Evolutionary conservation across 2,888 invertebrate species (phyloP).

Genomic region (Lasioglossum marginatum): DNA sequence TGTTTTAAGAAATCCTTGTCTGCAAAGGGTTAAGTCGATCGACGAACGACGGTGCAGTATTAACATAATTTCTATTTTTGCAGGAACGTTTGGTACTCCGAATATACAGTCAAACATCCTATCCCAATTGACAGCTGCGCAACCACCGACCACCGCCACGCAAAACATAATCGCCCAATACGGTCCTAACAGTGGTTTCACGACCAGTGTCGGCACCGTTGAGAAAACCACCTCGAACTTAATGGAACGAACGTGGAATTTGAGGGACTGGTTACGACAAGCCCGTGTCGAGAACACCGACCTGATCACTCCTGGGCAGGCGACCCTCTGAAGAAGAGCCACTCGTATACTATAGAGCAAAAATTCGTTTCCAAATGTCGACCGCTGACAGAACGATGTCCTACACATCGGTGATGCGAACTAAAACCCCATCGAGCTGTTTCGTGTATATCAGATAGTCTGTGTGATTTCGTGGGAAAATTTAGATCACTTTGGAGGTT

Average conservation of each 20-base stretch:
- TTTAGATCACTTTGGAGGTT: background rate
- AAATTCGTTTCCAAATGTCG: slow-evolving; percentile 40
- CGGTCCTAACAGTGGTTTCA: slow-evolving; percentile 82
- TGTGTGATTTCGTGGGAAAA: background rate
- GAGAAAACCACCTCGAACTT: slow-evolving; percentile 87
- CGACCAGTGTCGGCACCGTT: slow-evolving; percentile 83
- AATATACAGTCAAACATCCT: slow-evolving; percentile 82
- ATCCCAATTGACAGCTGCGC: slow-evolving; percentile 79
- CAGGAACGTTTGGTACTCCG: slow-evolving; percentile 80
- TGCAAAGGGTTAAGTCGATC: background rate
- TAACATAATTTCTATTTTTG: background rate
- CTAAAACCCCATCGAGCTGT: background rate
- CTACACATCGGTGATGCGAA: background rate
- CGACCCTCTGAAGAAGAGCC: slow-evolving; percentile 77
- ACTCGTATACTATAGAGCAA: slow-evolving; percentile 5
- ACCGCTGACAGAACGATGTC: background rate
- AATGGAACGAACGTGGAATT: slow-evolving; percentile 88
- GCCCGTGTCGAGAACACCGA: slow-evolving; percentile 82
- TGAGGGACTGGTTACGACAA: slow-evolving; percentile 89
- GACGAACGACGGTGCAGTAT: background rate
- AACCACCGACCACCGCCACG: slow-evolving; percentile 80
- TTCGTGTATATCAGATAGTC: background rate
- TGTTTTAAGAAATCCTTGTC: background rate
- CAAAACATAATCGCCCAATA: slow-evolving; percentile 83
- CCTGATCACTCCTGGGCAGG: slow-evolving; percentile 81